Evolutionary conservation across 2,797 vertebrate genomes (phyloP), one percentile per base, ranked within the genome.

Genomic region (Decapterus maruadsi): DNA sequence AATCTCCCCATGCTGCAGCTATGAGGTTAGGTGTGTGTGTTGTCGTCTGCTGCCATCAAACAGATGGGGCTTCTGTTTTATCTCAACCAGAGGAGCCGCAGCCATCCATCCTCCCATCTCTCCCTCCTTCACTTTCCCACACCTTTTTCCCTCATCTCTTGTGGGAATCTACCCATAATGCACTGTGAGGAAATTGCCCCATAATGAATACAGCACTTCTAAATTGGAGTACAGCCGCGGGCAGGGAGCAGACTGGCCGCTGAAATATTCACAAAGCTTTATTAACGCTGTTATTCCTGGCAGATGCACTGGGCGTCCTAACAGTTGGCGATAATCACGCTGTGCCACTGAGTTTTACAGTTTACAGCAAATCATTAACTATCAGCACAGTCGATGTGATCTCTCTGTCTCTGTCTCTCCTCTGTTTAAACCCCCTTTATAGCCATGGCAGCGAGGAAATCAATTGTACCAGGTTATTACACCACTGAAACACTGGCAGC

Each of bases 181-280:
- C 89, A 78, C 22, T 48, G 16, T 48, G 68, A 78, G 80, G 63
- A 90, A 86, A 89, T 81, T 84, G 78, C 81, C 84, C 85, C 78
- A 84, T 82, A 88, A 92, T 90, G 81, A 93, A 90, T 82, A 83
- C 89, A 82, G 77, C 48, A 43, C 78, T 83, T 83, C 78, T 78
- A 84, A 92, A 92, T 77, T 85, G 84, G 89, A 93, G 54, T 82
- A 63, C 22, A 62, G 84, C 90, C 81, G 51, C 68, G 50, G 89
- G 92, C 90, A 50, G 76, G 50, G 81, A 90, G 64, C 88, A 90
- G 88, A 84, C 74, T 68, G 83, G 81, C 80, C 79, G 38, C 84
- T 94, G 89, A 94, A 94, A 94, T 93, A 93, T 94, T 94, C 89
- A 93, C 84, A 85, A 82, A 87, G 87, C 85, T 88, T 90, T 91